Conservation (phyloP, 2,797 vertebrate species). For the Tinamus major region DNA sequence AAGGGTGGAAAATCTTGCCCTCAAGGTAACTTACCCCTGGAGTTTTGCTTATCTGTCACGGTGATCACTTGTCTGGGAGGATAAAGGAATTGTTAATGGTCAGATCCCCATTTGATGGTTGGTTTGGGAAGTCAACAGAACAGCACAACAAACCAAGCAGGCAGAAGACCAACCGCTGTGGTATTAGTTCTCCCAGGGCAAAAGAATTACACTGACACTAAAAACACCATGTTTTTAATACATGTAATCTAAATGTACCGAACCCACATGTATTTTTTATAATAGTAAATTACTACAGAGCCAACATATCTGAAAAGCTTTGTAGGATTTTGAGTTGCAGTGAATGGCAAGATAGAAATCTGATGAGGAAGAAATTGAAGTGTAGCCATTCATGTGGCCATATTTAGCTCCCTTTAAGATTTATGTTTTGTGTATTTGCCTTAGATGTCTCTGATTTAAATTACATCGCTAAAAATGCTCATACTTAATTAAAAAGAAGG, state of each 20-base stretch:
- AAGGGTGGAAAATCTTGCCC: conserved; percentile 64
- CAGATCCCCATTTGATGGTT: neutral
- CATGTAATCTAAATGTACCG: neutral
- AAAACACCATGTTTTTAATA: neutral
- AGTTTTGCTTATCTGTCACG: conserved; percentile 48
- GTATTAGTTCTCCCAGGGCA: conserved; percentile 27
- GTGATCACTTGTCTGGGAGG: neutral
- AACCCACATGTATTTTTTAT: neutral
- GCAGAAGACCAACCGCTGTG: conserved; percentile 1
- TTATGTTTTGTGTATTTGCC: neutral
- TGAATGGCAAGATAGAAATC: neutral
- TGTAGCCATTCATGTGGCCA: neutral
- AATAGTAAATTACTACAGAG: neutral
- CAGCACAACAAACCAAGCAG: neutral
- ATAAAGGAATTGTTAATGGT: conserved; percentile 50
- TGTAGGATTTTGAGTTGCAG: neutral
- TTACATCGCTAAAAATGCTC: neutral
- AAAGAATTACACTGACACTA: neutral
- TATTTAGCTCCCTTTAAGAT: neutral
- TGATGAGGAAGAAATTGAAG: neutral
- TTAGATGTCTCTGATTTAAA: neutral
- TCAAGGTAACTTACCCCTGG: conserved; percentile 55
- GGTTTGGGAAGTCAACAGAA: neutral
- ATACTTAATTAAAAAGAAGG: neutral
- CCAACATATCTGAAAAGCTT: neutral